Evolutionary conservation across 2,888 invertebrate species (phyloP), one percentile per base, ranked within the genome.

Genomic region (Netelia fuscicornis): DNA sequence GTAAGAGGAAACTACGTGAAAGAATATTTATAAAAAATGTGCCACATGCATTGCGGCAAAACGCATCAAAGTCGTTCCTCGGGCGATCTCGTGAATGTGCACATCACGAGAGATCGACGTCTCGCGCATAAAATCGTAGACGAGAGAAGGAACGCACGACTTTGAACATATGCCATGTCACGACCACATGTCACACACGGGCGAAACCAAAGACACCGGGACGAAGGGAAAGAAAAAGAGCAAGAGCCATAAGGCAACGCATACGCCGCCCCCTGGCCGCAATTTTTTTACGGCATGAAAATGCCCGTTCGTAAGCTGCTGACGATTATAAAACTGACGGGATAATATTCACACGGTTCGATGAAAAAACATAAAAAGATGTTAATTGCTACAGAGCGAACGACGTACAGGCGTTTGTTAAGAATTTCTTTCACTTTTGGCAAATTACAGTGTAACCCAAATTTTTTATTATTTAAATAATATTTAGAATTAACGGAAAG

Each of bases 111-210:
- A 44, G 56, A 79, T 65, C 56, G 64, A 64, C 71, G 79, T 79
- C 71, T 79, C 71, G 64, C 79, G 79, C 79, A 64, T 79, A 72
- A 72, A 60, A 65, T 72, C 37, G 64, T 79, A 23, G 56, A 65
- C 79, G 71, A 71, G 71, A 72, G 79, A 23, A 23, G 56, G 13
- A 37, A 37, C n/a, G n/a, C 20, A 64, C 52, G 62, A 25, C 68
- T 72, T 20, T 23, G 20, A 72, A 70, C 64, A 79, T 64, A 65
- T 65, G 64, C 71, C 44, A 44, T n/a, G 64, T 54, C 70, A 72
- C 44, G 64, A 20, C 42, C 71, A 71, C 71, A 54, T 79, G 78
- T 79, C 78, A 64, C 71, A 60, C 62, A 62, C 64, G 52, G 71
- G 56, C 54, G 71, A 72, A 72, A 71, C 64, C 54, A 23, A n/a